These are phyloP conservation scores for Chloebia gouldiae DNA, from an alignment of 2,113 vertebrate genomes.

Conservation along the genomic window DNA sequence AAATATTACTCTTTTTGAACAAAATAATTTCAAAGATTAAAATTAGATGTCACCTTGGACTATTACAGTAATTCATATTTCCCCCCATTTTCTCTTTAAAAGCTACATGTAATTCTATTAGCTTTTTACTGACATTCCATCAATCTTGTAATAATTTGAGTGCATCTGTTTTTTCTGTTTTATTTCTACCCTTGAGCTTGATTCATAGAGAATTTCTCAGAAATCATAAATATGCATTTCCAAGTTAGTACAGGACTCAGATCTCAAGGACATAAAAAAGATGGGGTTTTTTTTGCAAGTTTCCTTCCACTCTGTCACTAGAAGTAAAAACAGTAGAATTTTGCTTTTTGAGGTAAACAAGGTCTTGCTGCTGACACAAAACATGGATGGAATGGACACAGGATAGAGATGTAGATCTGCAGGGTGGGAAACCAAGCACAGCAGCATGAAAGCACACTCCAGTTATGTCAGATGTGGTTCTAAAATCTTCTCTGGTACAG, in stretches of 20 bases:
- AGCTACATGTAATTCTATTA: not conserved
- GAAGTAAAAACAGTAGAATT: not conserved
- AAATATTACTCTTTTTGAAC: not conserved
- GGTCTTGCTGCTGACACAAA: not conserved
- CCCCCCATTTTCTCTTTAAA: not conserved
- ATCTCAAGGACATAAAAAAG: not conserved
- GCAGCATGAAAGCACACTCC: not conserved
- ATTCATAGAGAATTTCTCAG: slow-evolving; percentile 32
- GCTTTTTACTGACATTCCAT: slow-evolving; percentile 30
- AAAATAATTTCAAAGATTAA: not conserved
- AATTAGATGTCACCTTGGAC: not conserved
- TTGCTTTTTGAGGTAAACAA: not conserved
- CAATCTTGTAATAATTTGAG: not conserved
- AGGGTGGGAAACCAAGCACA: not conserved
- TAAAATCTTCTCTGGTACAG: not conserved
- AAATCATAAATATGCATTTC: slow-evolving; percentile 36
- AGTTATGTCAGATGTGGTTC: not conserved
- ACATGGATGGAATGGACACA: not conserved
- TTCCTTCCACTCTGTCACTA: not conserved
- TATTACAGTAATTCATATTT: not conserved
- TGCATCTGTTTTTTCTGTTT: not conserved
- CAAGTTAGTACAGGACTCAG: not conserved
- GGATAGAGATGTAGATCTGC: not conserved
- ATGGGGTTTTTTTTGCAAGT: not conserved
- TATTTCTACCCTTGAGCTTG: not conserved